Base-by-base conservation (phyloP, 2,797 vertebrate species). In the Triplophysa bombifrons region DNA sequence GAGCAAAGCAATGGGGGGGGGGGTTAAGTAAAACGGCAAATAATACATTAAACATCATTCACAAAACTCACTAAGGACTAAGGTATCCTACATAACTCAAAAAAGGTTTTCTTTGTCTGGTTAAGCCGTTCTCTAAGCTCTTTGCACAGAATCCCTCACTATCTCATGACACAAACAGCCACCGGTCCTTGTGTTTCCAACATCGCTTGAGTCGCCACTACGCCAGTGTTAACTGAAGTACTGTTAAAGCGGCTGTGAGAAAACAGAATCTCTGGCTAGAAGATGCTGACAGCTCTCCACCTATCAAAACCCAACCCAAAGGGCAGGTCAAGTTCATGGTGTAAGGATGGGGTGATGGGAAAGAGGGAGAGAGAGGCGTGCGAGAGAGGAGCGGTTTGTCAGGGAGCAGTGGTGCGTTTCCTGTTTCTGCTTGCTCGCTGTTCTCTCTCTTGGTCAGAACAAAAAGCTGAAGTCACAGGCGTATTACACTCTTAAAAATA, bases 21-120 rank as follows among this genome's bases (percentile, higher is more conserved):
- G 50, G 56, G 70, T 60, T 56, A 68, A 58, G 55, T 50, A 55
- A 67, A 56, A 48, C 20, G 61, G 67, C 80, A 82, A 80, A 78
- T 76, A 78, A 72, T 80, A 66, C 79, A 81, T 80, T 51, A 84
- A 72, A 46, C 56, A 8, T 30, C 16, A 71, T 64, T 82, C 25
- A 48, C 53, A 48, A 73, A 67, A 65, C 53, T 3, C 20, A 65
- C 56, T 51, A 74, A 82, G 48, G 72, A 50, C 58, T 48, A 7
- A 67, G 44, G 74, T n/a, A 55, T 63, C 63, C 60, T 53, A 44
- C 53, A 64, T 44, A 50, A 60, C 68, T 78, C 68, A 44, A 50
- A 70, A 30, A 61, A 73, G 61, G 13, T 61, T 55, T 81, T 55
- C 34, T 74, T 74, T 66, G 71, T 70, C 53, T 55, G n/a, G 19